Percentiles rank a stretch among this genome's conserved stretches.
Evolutionary conservation across 2,797 vertebrate species (phyloP).

Genomic region (Amphiprion clarkii): DNA sequence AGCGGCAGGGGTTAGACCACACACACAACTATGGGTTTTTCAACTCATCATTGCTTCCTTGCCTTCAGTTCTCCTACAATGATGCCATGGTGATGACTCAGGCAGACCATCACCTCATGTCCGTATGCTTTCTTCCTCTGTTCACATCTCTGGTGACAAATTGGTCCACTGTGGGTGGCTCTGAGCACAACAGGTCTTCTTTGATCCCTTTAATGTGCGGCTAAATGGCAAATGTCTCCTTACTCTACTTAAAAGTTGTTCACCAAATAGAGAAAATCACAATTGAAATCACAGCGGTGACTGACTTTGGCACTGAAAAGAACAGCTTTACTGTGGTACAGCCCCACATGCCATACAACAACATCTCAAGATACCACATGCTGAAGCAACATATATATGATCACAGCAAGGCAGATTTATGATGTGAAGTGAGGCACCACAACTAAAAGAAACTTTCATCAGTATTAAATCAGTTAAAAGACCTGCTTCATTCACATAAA

Average conservation of each 20-base stretch:
- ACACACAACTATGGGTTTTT: constrained; percentile 58
- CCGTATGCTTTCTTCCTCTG: constrained; percentile 66
- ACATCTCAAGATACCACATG: constrained; percentile 51
- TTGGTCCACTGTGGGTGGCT: constrained; percentile 64
- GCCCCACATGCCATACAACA: constrained; percentile 42
- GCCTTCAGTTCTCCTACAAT: constrained; percentile 30
- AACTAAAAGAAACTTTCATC: constrained; percentile 21
- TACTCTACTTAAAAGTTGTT: constrained; percentile 25
- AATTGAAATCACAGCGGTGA: constrained; percentile 34
- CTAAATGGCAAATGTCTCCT: constrained; percentile 23
- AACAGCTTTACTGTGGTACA: constrained; percentile 34
- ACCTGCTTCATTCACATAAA: constrained; percentile 12
- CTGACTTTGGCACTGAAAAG: constrained; percentile 1
- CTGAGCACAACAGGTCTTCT: constrained; percentile 14
- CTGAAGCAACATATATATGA: constrained; percentile 39
- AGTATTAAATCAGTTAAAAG: constrained; percentile 4
- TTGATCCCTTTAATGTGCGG: constrained; percentile 48
- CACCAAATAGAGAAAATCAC: constrained; percentile 35
- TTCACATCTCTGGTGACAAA: constrained; percentile 71
- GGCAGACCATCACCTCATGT: constrained; percentile 39
- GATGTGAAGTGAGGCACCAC: constrained; percentile 24
- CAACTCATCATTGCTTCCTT: constrained; percentile 58
- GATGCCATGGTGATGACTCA: constrained; percentile 51
- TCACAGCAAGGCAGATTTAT: constrained; percentile 38
- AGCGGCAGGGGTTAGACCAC: constrained; percentile 53